Conservation (phyloP, 2,797 vertebrate genomes). For the Ptychobarbus kaznakovi region DNA sequence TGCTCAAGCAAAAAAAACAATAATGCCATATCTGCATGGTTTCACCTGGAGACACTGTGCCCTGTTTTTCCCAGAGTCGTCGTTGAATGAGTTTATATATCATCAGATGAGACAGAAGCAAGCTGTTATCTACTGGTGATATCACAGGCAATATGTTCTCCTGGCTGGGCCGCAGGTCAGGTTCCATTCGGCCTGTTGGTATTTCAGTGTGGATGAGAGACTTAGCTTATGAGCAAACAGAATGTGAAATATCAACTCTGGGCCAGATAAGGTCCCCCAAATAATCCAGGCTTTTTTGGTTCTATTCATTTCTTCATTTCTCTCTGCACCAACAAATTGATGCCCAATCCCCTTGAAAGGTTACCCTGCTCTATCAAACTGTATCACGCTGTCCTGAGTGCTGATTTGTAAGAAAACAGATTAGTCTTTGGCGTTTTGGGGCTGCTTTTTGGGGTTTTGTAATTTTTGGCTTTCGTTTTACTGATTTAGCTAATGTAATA, state of each 20-base stretch:
- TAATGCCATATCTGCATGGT: constrained; percentile 40
- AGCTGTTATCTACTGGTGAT: constrained; percentile 59
- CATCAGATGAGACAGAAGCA: constrained; percentile 35
- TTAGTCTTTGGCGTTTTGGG: background rate
- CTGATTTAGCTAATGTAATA: background rate
- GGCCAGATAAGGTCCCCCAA: constrained; percentile 71
- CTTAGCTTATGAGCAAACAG: constrained; percentile 53
- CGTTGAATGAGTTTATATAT: constrained; percentile 42
- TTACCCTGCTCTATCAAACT: constrained; percentile 28
- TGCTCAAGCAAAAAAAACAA: constrained; percentile 30
- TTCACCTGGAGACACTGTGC: constrained; percentile 30
- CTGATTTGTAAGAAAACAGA: constrained; percentile 14
- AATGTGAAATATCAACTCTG: constrained; percentile 66
- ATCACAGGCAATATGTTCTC: constrained; percentile 66
- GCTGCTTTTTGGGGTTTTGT: background rate
- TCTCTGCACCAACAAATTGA: constrained; percentile 1
- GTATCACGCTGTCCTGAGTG: background rate
- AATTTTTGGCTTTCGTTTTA: background rate
- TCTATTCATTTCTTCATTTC: constrained; percentile 50
- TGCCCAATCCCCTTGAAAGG: constrained; percentile 33
- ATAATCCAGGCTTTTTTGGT: constrained; percentile 56
- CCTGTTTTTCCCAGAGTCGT: constrained; percentile 13
- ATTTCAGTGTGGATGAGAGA: constrained; percentile 66
- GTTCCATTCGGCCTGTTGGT: constrained; percentile 60
- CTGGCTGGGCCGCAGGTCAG: constrained; percentile 64